Conservation (phyloP, 2,797 vertebrate genomes). For the Hephaestus fuliginosus region DNA sequence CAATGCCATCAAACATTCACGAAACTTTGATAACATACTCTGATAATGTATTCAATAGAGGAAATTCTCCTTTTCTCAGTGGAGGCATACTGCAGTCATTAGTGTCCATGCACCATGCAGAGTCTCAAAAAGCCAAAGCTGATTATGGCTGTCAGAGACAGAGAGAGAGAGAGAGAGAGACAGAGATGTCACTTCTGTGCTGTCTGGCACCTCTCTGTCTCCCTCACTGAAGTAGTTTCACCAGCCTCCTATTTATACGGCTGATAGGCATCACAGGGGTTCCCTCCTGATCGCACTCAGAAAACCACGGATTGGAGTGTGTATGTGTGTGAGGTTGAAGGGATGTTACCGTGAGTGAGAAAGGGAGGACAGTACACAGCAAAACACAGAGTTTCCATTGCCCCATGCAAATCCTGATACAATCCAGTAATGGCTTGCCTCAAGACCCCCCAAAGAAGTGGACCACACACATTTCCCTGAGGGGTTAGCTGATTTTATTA, state of each 20-base stretch:
- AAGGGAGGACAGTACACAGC: background rate
- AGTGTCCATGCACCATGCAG: slow-evolving; percentile 24
- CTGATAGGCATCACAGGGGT: slow-evolving; percentile 47
- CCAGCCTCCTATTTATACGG: slow-evolving; percentile 31
- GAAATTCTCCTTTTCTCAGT: slow-evolving; percentile 3
- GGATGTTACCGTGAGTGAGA: background rate
- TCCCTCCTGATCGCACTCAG: slow-evolving; percentile 11
- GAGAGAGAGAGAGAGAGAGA: background rate
- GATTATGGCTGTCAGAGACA: slow-evolving; percentile 17
- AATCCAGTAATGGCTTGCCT: background rate
- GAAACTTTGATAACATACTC: slow-evolving; percentile 17
- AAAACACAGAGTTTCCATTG: background rate
- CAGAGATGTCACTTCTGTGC: slow-evolving; percentile 33
- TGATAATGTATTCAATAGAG: slow-evolving; percentile 32
- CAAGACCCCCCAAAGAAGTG: background rate
- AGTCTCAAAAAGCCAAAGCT: slow-evolving; percentile 35
- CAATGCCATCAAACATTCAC: slow-evolving; percentile 22
- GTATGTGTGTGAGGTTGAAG: slow-evolving; percentile 5
- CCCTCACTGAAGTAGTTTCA: slow-evolving; percentile 28
- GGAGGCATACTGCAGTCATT: slow-evolving; percentile 21
- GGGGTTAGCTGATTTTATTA: background rate
- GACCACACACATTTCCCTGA: background rate
- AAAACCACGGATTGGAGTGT: slow-evolving; percentile 2
- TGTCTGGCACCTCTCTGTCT: slow-evolving; percentile 27
- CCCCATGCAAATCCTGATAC: background rate